Evolutionary conservation across 2,113 vertebrate genomes (phyloP).

Genomic region (Elaphurus davidianus): DNA sequence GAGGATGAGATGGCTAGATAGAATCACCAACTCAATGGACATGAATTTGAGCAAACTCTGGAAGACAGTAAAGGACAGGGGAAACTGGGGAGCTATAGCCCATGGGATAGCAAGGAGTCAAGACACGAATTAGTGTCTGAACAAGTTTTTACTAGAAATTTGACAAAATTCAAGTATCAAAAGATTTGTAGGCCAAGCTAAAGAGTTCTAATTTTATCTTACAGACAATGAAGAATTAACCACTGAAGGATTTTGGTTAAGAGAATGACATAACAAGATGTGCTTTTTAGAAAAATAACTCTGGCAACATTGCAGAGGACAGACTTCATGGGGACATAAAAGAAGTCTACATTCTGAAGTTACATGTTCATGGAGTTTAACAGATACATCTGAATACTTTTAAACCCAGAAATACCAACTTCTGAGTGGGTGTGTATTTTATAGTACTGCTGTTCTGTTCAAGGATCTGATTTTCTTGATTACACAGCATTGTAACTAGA

Average conservation of each 20-base stretch:
- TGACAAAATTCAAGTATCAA: not conserved
- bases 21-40: not conserved
- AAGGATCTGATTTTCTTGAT: not conserved
- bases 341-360: conserved; percentile 6
- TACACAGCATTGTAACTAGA: not conserved
- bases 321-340: not conserved
- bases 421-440: not conserved
- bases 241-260: not conserved
- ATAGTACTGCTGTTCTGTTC: not conserved
- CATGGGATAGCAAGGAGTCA: not conserved
- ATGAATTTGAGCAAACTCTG: not conserved
- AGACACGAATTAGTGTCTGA: not conserved
- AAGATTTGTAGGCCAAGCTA: not conserved
- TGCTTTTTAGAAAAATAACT: conserved; percentile 17
- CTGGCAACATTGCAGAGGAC: not conserved
- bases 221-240: not conserved
- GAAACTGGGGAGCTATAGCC: not conserved
- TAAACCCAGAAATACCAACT: conserved; percentile 2
- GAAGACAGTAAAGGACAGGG: not conserved
- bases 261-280: not conserved
- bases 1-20: not conserved
- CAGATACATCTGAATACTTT: not conserved
- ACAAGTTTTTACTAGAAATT: not conserved
- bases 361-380: not conserved
- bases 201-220: conserved; percentile 12